phyloP scores from a whole-genome alignment of 2,888 invertebrate species.

The Pyrocoelia pectoralis region DNA sequence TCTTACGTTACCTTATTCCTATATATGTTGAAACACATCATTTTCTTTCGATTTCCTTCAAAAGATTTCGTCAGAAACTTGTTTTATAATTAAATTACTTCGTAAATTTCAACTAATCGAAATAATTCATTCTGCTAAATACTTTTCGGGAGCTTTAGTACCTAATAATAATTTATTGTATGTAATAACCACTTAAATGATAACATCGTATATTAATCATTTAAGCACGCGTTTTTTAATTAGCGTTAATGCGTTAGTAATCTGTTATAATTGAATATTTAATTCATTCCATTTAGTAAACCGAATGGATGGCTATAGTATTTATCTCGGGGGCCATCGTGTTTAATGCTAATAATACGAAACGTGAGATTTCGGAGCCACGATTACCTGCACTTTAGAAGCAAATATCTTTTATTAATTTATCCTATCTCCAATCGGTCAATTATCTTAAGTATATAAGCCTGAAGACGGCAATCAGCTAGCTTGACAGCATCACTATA shows the following conservation, averaged over 20 bases:
- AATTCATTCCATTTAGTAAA: conserved; percentile 2
- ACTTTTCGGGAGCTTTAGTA: no score
- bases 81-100: background rate
- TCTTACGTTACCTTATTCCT: conserved; percentile 7
- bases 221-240: conserved; percentile 5
- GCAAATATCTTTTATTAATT: conserved; percentile 48
- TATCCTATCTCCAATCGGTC: conserved; percentile 45
- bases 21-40: background rate
- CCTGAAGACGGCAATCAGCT: conserved; percentile 35
- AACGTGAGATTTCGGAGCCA: conserved; percentile 38
- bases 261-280: background rate
- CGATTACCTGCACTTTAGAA: conserved; percentile 43
- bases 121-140: no score
- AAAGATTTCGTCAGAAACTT: background rate
- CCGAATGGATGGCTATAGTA: background rate
- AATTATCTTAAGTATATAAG: conserved; percentile 54
- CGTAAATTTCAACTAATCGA: no score
- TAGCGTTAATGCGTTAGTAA: background rate
- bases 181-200: background rate
- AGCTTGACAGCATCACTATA: conserved; percentile 30
- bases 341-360: conserved; percentile 7
- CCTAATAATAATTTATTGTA: background rate
- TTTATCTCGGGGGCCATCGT: background rate
- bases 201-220: background rate
- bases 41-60: background rate